Conservation (phyloP, 2,797 vertebrate genomes). For the Peromyscus melanophrys region DNA sequence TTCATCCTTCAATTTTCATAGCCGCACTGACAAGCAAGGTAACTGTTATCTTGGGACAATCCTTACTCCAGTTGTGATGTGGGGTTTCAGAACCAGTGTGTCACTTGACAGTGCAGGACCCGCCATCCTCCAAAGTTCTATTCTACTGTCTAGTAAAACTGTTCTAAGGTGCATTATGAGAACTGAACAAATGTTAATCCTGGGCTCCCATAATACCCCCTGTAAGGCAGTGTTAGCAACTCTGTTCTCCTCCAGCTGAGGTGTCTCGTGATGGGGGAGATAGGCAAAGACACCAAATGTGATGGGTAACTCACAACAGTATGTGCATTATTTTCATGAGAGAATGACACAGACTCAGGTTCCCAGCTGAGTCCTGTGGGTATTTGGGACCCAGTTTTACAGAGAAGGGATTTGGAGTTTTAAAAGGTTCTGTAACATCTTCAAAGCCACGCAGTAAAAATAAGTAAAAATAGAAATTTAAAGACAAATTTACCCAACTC, state of each 20-base stretch:
- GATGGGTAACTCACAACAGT: background rate
- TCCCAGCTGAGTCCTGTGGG: background rate
- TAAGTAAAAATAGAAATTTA: conserved; percentile 41
- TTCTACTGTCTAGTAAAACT: conserved; percentile 38
- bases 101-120: background rate
- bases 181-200: background rate
- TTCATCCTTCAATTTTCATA: background rate
- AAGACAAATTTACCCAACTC: conserved; percentile 47
- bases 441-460: conserved; percentile 60
- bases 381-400: conserved; percentile 1
- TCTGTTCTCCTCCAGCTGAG: background rate
- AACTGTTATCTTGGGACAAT: background rate
- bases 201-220: background rate
- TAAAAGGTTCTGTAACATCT: conserved; percentile 33
- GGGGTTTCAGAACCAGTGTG: conserved; percentile 24
- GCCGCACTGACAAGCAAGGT: background rate
- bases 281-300: background rate
- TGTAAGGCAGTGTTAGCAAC: background rate
- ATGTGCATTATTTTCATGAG: background rate
- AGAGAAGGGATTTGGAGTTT: conserved; percentile 39
- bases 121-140: conserved; percentile 1
- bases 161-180: conserved; percentile 4
- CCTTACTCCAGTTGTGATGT: background rate
- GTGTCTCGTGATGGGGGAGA: background rate
- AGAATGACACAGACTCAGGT: background rate